Evolutionary conservation across 1,140 invertebrate species (phyloP), one percentile per base, ranked within the genome.

Genomic region (Akabosia matsudoensis): DNA sequence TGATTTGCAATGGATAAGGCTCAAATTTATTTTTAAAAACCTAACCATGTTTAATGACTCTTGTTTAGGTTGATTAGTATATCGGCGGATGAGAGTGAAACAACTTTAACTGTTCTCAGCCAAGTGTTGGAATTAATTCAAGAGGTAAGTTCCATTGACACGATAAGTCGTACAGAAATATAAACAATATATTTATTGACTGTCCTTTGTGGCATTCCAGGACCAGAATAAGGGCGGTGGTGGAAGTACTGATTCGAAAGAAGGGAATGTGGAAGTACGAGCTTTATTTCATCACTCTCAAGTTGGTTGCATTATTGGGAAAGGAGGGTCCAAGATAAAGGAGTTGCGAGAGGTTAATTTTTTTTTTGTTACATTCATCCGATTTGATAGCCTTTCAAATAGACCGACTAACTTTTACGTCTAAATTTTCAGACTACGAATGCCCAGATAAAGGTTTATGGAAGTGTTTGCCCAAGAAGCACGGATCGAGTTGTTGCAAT

Each of bases 291-390:
- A 99, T 85, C 97, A 99, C 86, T 97, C 95, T 82, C 92, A 98
- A 85, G 97, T 97, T 74, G 97, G 97, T 70, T 98, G 96, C 84
- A 94, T 99, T 83, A 99, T 99, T 85, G 97, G 97, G 54, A 96
- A 97, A 85, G 93, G 90, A 78, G 97, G 97, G 52, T 88, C 91
- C 80, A 98, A 98, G 87, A 98, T 99, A 85, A 99, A 98, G 87
- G 96, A 99, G 86, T 90, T 99, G 26, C 89, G 97, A 84, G 96
- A 99, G 89, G 96, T 97, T 84, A 90, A 90, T 51, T 33, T 30
- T 51, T n/a, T 70, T 70, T 70, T 31, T 70, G 33, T 10, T 22
- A 61, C 7, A 24, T 61, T 7, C 24, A 4, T 61, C 13, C 54
- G 54, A 51, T 51, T 13, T 51, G 45, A 13, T n/a, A n/a, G n/a